These are phyloP conservation scores for Zhuqinia jingwanae DNA, from an alignment of 2,888 invertebrate species.

Conservation along the genomic window DNA sequence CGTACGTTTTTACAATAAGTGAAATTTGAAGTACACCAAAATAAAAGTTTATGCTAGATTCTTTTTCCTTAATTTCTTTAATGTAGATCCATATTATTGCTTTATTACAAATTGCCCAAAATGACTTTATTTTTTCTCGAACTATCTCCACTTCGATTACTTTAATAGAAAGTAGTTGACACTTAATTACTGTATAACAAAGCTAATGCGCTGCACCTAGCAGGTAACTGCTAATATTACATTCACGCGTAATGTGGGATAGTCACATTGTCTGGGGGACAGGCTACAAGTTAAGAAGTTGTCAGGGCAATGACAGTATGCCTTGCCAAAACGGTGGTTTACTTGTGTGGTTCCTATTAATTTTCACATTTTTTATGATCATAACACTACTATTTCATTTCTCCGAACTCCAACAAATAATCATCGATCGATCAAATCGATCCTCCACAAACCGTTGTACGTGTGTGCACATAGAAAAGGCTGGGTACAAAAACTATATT, in stretches of 20 bases:
- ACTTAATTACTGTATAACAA: too few relatives aligned
- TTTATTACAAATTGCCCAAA: not conserved
- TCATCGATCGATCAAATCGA: constrained; percentile 70
- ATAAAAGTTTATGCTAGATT: too few relatives aligned
- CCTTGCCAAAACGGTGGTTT: not conserved
- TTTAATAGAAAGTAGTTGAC: not conserved
- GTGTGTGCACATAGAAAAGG: constrained; percentile 6
- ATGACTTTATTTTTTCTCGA: not conserved
- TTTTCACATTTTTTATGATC: not conserved
- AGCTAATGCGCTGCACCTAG: not conserved
- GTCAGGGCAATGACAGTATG: not conserved
- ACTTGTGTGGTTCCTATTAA: not conserved
- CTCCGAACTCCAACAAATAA: constrained; percentile 34
- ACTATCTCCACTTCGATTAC: not conserved
- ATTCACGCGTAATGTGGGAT: too few relatives aligned
- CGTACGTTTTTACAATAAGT: too few relatives aligned
- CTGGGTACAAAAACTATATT: not conserved
- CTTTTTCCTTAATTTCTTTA: too few relatives aligned
- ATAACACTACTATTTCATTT: constrained; percentile 31
- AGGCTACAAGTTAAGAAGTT: constrained; percentile 20
- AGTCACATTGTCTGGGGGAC: not conserved
- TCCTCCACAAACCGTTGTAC: constrained; percentile 56
- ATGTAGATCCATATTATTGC: not conserved
- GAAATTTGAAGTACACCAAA: too few relatives aligned
- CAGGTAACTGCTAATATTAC: not conserved